Percentiles rank a stretch among this genome's conserved stretches.
These are phyloP conservation scores for Platycercus adscitus DNA, from an alignment of 2,113 vertebrate species.

Conservation along the genomic window DNA sequence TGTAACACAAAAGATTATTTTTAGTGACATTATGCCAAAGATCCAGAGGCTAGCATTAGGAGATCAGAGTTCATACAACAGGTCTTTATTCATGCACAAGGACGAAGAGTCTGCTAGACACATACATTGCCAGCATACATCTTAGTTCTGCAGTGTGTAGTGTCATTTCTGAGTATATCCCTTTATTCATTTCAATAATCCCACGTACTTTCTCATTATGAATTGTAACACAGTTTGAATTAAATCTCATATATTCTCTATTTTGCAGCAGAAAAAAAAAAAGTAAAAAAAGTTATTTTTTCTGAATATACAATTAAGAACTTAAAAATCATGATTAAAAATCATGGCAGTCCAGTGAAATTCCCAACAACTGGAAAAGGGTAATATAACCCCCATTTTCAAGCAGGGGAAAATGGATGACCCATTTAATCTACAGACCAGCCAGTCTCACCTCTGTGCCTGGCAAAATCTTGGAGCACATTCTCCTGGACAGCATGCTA, in stretches of 20 bases:
- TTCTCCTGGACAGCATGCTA: no score
- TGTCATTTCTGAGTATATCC: background rate
- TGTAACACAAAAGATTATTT: conserved; percentile 34
- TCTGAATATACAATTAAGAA: background rate
- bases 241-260: background rate
- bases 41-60: background rate
- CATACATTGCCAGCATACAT: background rate
- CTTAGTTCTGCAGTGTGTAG: background rate
- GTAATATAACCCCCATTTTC: no score
- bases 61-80: background rate
- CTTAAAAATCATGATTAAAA: background rate
- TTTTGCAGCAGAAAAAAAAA: background rate
- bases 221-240: background rate
- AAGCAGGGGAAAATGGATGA: no score
- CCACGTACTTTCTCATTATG: background rate
- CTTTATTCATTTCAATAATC: background rate
- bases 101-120: background rate
- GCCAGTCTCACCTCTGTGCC: no score
- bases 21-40: background rate
- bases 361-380: no score
- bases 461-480: no score
- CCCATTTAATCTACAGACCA: no score
- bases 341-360: no score
- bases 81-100: background rate
- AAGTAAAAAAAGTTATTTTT: background rate